Conservation (phyloP, 1,140 invertebrate species). For the Drosophila kohkoa region DNA sequence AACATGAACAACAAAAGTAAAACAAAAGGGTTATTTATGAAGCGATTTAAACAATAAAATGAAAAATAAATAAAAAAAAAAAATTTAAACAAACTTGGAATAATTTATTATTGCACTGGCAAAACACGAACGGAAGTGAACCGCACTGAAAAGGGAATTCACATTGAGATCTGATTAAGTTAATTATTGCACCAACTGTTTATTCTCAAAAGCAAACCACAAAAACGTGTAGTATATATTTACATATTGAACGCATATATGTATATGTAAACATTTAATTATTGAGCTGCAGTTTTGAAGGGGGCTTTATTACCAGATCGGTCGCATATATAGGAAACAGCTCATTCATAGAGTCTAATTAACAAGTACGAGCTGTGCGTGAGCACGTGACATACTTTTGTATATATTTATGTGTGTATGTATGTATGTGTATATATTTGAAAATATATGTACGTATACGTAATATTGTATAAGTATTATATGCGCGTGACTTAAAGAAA, state of each 20-base stretch:
- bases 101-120: slow-evolving; percentile 40
- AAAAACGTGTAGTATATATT: slow-evolving; percentile 10
- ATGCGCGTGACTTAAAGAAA: slow-evolving; percentile 40
- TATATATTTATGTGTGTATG: background rate
- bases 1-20: slow-evolving; percentile 51
- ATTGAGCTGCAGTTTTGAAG: slow-evolving; percentile 9
- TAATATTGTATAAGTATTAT: slow-evolving; percentile 8
- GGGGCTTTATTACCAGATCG: slow-evolving; percentile 13
- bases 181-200: slow-evolving; percentile 27
- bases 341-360: slow-evolving; percentile 18
- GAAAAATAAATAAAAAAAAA: slow-evolving; percentile 76
- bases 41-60: slow-evolving; percentile 82
- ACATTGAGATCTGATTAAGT: slow-evolving; percentile 28
- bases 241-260: slow-evolving; percentile 1
- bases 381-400: slow-evolving; percentile 27
- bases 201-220: slow-evolving; percentile 17
- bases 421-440: background rate
- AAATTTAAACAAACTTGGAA: slow-evolving; percentile 68
- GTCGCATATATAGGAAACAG: slow-evolving; percentile 1
- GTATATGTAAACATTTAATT: slow-evolving; percentile 16
- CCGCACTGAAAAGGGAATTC: slow-evolving; percentile 24
- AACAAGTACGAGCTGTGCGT: slow-evolving; percentile 31
- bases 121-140: slow-evolving; percentile 53
- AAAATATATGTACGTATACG: background rate
- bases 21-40: slow-evolving; percentile 72